These are phyloP conservation scores for Bibio marci DNA, from an alignment of 2,888 invertebrate species.

Conservation along the genomic window DNA sequence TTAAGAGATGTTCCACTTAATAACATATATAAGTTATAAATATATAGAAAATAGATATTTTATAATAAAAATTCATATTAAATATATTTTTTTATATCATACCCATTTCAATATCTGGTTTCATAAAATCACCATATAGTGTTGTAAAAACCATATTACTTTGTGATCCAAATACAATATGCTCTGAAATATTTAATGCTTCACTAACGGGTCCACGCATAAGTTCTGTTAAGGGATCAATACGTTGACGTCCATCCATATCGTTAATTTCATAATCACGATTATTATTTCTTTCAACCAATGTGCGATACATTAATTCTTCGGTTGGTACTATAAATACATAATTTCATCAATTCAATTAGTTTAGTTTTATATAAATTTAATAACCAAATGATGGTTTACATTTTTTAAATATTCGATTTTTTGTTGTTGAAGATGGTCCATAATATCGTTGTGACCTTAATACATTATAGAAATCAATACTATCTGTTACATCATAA, in stretches of 20 bases:
- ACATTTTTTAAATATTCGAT: no score
- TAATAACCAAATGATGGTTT: no score
- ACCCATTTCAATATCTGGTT: conserved; percentile 55
- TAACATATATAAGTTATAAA: conserved; percentile 8
- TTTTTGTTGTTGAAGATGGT: no score
- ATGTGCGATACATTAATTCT: no score
- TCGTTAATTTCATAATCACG: no score
- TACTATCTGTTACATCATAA: background rate
- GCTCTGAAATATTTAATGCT: conserved; percentile 43
- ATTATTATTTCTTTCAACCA: no score
- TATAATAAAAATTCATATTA: background rate
- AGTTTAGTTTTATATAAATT: no score
- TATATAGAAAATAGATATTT: no score
- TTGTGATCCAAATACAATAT: conserved; percentile 48
- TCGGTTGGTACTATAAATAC: no score
- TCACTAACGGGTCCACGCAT: conserved; percentile 57
- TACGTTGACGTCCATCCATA: conserved; percentile 17
- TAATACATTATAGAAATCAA: conserved; percentile 1
- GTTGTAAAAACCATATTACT: conserved; percentile 38
- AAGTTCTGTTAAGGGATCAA: conserved; percentile 28
- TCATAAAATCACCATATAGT: conserved; percentile 58
- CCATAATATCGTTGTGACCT: no score
- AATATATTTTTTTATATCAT: conserved; percentile 7
- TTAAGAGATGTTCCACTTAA: conserved; percentile 50
- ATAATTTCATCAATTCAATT: no score